Evolutionary conservation across 1,140 invertebrate species (phyloP).

Genomic region (Bombus impatiens): DNA sequence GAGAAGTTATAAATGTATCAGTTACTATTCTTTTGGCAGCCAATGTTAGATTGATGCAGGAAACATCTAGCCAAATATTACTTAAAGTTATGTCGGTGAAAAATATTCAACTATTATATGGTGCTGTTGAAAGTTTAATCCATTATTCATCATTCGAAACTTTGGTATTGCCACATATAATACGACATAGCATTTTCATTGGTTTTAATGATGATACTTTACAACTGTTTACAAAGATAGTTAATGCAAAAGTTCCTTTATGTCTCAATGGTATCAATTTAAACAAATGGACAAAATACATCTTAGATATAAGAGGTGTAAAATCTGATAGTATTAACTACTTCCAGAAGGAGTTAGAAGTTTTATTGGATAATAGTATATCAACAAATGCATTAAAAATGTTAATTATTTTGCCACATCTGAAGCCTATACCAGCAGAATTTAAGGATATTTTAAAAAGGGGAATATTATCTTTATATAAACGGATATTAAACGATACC

Average conservation of each 20-base stretch:
- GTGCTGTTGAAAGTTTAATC: constrained; percentile 86
- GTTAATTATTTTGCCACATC: constrained; percentile 76
- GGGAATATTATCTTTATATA: constrained; percentile 61
- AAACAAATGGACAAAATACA: constrained; percentile 86
- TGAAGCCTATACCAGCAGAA: constrained; percentile 65
- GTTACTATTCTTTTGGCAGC: constrained; percentile 84
- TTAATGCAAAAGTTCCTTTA: constrained; percentile 86
- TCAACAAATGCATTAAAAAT: constrained; percentile 69
- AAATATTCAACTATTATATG: constrained; percentile 83
- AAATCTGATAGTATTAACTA: constrained; percentile 60
- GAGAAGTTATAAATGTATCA: constrained; percentile 83
- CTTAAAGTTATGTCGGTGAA: constrained; percentile 84
- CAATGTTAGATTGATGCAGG: constrained; percentile 86
- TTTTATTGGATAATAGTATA: constrained; percentile 52
- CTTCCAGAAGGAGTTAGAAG: constrained; percentile 62
- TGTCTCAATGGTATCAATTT: constrained; percentile 84
- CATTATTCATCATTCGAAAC: constrained; percentile 88
- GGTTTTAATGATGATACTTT: constrained; percentile 83
- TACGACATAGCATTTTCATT: constrained; percentile 84
- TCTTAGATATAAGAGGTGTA: constrained; percentile 83
- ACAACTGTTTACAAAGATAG: constrained; percentile 86
- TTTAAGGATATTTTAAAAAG: constrained; percentile 59
- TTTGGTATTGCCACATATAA: constrained; percentile 87
- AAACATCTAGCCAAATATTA: constrained; percentile 86
- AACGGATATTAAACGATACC: constrained; percentile 60